Base-by-base conservation (phyloP, 2,888 invertebrate genomes). In the Pachycephus smyrnensis region DNA sequence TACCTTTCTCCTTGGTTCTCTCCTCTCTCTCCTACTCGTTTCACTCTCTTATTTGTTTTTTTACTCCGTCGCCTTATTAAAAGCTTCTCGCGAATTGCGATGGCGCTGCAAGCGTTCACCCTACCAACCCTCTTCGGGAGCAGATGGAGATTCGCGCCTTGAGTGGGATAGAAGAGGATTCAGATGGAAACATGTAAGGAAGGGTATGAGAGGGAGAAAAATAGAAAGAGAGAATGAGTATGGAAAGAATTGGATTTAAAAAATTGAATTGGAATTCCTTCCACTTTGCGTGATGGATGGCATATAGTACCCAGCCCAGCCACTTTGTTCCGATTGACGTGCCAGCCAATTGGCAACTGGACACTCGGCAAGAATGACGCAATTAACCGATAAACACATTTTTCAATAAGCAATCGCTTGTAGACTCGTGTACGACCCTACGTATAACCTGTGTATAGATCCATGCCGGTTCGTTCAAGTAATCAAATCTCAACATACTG, bases 351-450 rank as follows among this genome's bases (percentile, higher is more conserved):
- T 87, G 86, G 84, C 84, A 85, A 83, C 80, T 82, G 79, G 81
- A 82, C 86, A 87, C 87, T 89, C 87, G 88, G 86, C 89, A 88
- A 88, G 88, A 89, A 89, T 90, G 86, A 90, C 87, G 88, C 89
- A 90, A 90, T 90, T 90, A 90, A 88, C 88, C 88, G 88, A 89
- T 89, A 89, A 89, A 89, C 87, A 87, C 87, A 86, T 89, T 89
- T 89, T 86, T 86, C 85, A 82, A 83, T 83, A 82, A 83, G 82
- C 31, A 32, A 31, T 32, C 71, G 71, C 71, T 32, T 32, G 71
- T 15, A 23, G 40, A 55, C 40, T 55, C 40, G 2, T 55, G 40
- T 23, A 55, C 23, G 40, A 55, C 23, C 40, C 23, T 6, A 15
- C 15, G 40, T 40, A 40, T 40, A 40, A 40, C 40, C 40, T 55